These are phyloP conservation scores for Nowickia ferox DNA, from an alignment of 2,888 invertebrate species.

Conservation along the genomic window DNA sequence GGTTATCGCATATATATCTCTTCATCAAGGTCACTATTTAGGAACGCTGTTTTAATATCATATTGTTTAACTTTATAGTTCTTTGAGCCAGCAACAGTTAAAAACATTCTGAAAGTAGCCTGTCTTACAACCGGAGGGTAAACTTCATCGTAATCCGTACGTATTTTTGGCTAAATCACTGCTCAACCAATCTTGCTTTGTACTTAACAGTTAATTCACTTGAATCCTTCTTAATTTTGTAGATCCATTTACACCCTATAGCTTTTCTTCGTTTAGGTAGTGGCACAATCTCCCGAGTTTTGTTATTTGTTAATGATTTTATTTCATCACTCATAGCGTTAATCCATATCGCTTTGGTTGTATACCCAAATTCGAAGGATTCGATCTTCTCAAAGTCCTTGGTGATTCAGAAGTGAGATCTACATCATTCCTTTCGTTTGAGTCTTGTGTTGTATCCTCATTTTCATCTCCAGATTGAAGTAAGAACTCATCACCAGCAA, in stretches of 20 bases:
- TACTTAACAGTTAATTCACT: slow-evolving; percentile 10
- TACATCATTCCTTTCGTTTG: no score
- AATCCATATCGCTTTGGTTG: no score
- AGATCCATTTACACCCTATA: slow-evolving; percentile 23
- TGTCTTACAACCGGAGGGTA: slow-evolving; percentile 2
- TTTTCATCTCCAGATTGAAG: slow-evolving; percentile 1
- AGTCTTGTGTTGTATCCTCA: not conserved
- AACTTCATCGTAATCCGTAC: not conserved
- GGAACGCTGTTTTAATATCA: slow-evolving; percentile 20
- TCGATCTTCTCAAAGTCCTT: no score
- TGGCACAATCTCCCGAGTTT: not conserved
- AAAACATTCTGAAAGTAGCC: slow-evolving; percentile 9
- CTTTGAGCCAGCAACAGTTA: slow-evolving; percentile 1
- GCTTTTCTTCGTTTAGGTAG: slow-evolving; percentile 7
- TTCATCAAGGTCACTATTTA: slow-evolving; percentile 8
- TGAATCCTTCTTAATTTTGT: slow-evolving; percentile 8
- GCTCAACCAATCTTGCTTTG: slow-evolving; percentile 17
- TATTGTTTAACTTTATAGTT: slow-evolving; percentile 3
- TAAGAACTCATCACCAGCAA: not conserved
- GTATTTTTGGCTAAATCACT: not conserved
- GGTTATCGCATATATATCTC: slow-evolving; percentile 25
- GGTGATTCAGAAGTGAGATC: no score
- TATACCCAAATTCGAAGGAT: no score
- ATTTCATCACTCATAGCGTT: slow-evolving; percentile 2
- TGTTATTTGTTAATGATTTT: not conserved